Conservation (phyloP, 1,140 invertebrate species). For the Trichoplusia ni region DNA sequence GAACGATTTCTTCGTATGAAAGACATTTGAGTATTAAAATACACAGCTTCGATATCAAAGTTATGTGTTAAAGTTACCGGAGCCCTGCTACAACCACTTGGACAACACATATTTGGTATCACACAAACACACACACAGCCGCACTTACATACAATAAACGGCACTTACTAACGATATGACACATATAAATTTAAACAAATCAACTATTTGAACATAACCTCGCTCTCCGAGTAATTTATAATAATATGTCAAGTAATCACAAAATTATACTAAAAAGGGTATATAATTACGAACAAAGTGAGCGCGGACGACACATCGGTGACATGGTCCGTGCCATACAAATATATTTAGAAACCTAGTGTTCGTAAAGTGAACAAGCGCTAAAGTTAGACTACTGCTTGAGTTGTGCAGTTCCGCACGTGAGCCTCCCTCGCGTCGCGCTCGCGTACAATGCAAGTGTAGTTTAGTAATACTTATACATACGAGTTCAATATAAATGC, state of each 20-base stretch:
- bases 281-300: background rate
- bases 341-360: background rate
- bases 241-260: slow-evolving; percentile 41
- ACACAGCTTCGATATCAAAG: background rate
- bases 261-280: slow-evolving; percentile 37
- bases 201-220: slow-evolving; percentile 37
- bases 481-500: slow-evolving; percentile 59
- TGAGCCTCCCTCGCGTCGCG: background rate
- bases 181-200: slow-evolving; percentile 34
- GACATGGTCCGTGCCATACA: background rate
- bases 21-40: too few species aligned
- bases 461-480: slow-evolving; percentile 39
- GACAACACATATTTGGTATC: slow-evolving; percentile 49
- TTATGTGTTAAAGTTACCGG: too few species aligned
- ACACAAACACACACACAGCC: slow-evolving; percentile 27
- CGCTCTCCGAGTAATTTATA: slow-evolving; percentile 38
- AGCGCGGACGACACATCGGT: background rate
- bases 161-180: slow-evolving; percentile 54
- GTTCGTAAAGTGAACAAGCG: slow-evolving; percentile 9
- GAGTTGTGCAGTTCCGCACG: background rate
- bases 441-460: slow-evolving; percentile 4
- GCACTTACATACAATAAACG: slow-evolving; percentile 24
- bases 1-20: too few species aligned
- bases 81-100: background rate
- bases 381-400: background rate